Evolutionary conservation across 2,113 vertebrate genomes (phyloP).

Genomic region (Chamaetylas fuelleborni): DNA sequence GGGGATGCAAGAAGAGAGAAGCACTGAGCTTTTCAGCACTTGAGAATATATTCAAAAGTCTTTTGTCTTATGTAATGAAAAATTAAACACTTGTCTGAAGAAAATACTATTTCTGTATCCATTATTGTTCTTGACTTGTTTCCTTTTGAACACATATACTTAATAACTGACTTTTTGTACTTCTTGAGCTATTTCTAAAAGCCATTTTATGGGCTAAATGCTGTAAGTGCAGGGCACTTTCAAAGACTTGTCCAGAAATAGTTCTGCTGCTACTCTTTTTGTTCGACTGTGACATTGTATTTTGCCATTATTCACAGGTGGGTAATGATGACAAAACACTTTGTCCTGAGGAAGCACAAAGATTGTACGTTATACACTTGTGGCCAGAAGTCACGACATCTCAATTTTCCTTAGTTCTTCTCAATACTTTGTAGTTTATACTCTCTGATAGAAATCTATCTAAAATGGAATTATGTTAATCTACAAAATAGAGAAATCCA

Average conservation of each 20-base stretch:
- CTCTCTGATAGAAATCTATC: neutral
- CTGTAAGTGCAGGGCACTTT: neutral
- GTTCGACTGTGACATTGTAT: neutral
- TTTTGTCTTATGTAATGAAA: conserved; percentile 22
- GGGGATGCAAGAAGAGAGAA: neutral
- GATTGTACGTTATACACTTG: neutral
- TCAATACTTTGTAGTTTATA: neutral
- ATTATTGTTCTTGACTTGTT: neutral
- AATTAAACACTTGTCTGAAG: neutral
- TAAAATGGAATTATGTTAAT: neutral
- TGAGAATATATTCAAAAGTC: neutral
- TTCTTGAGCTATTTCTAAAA: conserved; percentile 3
- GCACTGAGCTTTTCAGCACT: neutral
- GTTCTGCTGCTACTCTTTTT: neutral
- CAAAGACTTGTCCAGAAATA: neutral
- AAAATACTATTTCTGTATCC: neutral
- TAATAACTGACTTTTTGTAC: neutral
- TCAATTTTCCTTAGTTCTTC: neutral
- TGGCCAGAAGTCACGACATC: neutral
- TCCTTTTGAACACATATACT: neutral
- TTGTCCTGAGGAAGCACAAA: neutral
- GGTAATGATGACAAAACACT: neutral
- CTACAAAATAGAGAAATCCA: neutral
- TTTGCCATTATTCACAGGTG: neutral
- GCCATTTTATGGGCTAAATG: neutral